These are phyloP conservation scores for Andrena praecox DNA, from an alignment of 2,888 invertebrate genomes.

Conservation along the genomic window DNA sequence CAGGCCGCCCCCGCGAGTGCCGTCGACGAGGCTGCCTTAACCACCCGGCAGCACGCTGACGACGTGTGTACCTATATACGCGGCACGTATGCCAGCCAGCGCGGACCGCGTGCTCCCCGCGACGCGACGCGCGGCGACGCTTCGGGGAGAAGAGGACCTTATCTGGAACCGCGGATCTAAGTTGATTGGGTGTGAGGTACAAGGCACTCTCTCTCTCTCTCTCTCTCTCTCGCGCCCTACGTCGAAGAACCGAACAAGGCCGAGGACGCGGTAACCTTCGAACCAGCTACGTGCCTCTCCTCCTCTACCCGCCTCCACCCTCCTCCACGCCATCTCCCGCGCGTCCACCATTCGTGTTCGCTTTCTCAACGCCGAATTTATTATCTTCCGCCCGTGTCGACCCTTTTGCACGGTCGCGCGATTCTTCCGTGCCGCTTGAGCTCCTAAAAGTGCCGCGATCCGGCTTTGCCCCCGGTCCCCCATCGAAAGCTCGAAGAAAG, in stretches of 20 bases:
- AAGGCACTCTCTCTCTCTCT: conserved; percentile 82
- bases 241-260: conserved; percentile 70
- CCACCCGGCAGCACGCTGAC: conserved; percentile 58
- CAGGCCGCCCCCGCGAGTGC: conserved; percentile 72
- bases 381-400: not conserved
- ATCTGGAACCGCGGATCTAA: conserved; percentile 82
- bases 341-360: not conserved
- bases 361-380: conserved; percentile 21
- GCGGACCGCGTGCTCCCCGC: conserved; percentile 18
- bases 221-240: conserved; percentile 81
- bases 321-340: conserved; percentile 5
- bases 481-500: not conserved
- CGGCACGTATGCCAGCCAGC: conserved; percentile 9
- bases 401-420: no score
- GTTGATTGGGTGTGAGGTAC: conserved; percentile 84
- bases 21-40: conserved; percentile 63
- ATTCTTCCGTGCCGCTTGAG: not conserved
- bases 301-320: conserved; percentile 15
- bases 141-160: conserved; percentile 67
- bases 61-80: conserved; percentile 36
- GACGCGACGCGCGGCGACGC: conserved; percentile 40
- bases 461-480: not conserved
- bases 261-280: conserved; percentile 74
- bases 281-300: conserved; percentile 55
- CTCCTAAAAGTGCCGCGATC: not conserved